Evolutionary conservation across 2,797 vertebrate genomes (phyloP).

Genomic region (Rhabdophis nuchalis): DNA sequence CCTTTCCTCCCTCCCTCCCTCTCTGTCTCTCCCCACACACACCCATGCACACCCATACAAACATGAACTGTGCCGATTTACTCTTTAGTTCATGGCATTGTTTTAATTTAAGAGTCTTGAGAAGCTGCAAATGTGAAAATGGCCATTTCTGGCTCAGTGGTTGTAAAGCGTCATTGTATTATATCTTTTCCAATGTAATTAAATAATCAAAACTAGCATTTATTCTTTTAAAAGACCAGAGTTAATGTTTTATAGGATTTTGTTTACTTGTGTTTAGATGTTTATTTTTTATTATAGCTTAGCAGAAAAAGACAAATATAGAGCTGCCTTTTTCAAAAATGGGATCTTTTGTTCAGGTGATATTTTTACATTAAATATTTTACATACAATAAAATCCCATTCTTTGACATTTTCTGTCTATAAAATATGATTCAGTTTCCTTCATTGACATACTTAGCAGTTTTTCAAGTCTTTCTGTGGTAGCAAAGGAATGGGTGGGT

Average conservation of each 20-base stretch:
- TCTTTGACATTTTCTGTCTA: conserved; percentile 24
- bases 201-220: neutral
- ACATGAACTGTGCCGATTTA: neutral
- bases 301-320: conserved; percentile 23
- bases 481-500: neutral
- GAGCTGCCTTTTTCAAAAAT: conserved; percentile 8
- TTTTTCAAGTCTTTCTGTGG: conserved; percentile 5
- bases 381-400: conserved; percentile 6
- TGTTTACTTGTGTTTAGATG: neutral
- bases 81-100: neutral
- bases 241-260: conserved; percentile 13
- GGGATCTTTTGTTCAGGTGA: conserved; percentile 8
- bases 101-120: conserved; percentile 4
- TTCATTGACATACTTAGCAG: neutral
- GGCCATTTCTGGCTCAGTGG: neutral
- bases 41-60: neutral
- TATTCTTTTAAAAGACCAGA: conserved; percentile 10
- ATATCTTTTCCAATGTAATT: neutral
- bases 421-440: conserved; percentile 15
- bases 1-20: neutral
- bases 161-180: neutral
- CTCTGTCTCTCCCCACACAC: neutral
- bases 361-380: neutral
- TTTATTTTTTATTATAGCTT: conserved; percentile 27
- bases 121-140: neutral